phyloP scores from a whole-genome alignment of 2,888 invertebrate genomes.

The Drosophila austrosaltans region DNA sequence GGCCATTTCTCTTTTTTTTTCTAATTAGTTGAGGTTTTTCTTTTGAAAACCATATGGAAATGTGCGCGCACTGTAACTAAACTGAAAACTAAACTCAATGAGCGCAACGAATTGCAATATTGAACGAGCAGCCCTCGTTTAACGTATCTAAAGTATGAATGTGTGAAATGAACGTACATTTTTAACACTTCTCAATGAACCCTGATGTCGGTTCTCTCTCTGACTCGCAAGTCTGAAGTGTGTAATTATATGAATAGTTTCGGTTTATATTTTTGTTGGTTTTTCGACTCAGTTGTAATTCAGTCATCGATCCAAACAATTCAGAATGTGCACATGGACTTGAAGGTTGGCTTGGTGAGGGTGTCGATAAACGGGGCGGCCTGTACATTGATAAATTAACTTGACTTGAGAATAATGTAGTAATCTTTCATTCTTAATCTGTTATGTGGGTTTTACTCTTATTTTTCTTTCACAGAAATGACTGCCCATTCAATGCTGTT shows the following conservation, averaged over 20 bases:
- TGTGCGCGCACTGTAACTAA: too few species aligned
- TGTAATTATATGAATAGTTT: conserved; percentile 4
- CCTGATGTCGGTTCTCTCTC: neutral
- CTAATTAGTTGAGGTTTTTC: too few species aligned
- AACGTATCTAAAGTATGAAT: neutral
- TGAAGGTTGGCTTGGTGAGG: neutral
- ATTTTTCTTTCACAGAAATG: conserved; percentile 57
- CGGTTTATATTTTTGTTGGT: neutral
- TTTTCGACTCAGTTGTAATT: conserved; percentile 25
- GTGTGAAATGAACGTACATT: conserved; percentile 3
- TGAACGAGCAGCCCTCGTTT: neutral
- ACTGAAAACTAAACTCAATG: too few species aligned
- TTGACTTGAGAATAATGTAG: too few species aligned
- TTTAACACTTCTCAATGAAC: conserved; percentile 4
- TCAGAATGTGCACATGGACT: neutral
- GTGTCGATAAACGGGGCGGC: neutral
- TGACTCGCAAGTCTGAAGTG: neutral
- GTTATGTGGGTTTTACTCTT: conserved; percentile 1
- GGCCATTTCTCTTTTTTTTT: too few species aligned
- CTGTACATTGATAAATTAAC: neutral
- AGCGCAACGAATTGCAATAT: neutral
- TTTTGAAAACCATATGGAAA: too few species aligned
- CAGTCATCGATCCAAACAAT: conserved; percentile 27
- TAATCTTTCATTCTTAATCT: conserved; percentile 13
- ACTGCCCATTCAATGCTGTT: conserved; percentile 59